Evolutionary conservation across 2,888 invertebrate species (phyloP).

Genomic region (Xanthia togata): DNA sequence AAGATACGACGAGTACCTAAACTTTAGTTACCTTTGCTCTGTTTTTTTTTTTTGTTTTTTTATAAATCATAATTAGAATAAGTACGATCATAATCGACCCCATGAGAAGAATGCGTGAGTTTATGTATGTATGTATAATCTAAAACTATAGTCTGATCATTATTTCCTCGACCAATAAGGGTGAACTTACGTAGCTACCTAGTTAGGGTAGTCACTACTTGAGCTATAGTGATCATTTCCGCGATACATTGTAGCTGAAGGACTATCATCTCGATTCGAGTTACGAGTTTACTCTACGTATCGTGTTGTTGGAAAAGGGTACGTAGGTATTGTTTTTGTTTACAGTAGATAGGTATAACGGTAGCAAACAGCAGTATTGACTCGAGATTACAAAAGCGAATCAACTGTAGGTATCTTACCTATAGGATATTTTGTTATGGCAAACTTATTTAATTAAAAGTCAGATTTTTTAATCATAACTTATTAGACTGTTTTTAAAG

Average conservation of each 20-base stretch:
- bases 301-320: slow-evolving; percentile 41
- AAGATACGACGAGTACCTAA: background rate
- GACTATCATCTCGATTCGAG: slow-evolving; percentile 45
- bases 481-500: background rate
- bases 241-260: slow-evolving; percentile 55
- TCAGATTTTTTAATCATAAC: background rate
- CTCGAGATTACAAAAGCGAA: background rate
- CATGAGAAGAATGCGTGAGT: background rate
- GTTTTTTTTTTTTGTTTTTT: background rate
- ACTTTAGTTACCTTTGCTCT: background rate
- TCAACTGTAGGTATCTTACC: background rate
- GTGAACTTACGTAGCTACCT: background rate
- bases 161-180: slow-evolving; percentile 10
- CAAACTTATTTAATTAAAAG: slow-evolving; percentile 17
- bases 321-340: slow-evolving; percentile 27
- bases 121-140: background rate
- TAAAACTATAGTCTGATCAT: background rate
- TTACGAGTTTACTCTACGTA: slow-evolving; percentile 35
- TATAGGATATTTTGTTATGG: background rate
- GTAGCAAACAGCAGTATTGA: background rate
- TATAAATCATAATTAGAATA: background rate
- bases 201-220: slow-evolving; percentile 34
- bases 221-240: slow-evolving; percentile 47
- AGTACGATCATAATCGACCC: background rate
- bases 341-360: background rate